These are phyloP conservation scores for Metalampra italica DNA, from an alignment of 2,888 invertebrate genomes.

Conservation along the genomic window DNA sequence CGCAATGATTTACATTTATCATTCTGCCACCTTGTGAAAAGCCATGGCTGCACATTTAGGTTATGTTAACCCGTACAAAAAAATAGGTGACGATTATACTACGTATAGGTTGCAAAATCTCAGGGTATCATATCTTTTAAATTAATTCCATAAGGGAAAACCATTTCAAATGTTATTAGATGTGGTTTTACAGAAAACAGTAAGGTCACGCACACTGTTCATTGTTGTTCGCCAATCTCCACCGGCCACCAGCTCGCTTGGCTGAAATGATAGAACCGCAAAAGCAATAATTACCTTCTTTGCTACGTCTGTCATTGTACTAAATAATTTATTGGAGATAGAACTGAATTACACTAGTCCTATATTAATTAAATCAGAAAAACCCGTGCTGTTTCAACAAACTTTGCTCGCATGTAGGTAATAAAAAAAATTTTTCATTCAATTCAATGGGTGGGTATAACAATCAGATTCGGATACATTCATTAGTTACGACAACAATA, in stretches of 20 bases:
- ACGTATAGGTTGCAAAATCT: not conserved
- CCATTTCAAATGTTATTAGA: slow-evolving; percentile 9
- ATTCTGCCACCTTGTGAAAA: not conserved
- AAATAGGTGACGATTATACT: not conserved
- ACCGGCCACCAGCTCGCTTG: slow-evolving; percentile 37
- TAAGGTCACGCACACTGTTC: slow-evolving; percentile 53
- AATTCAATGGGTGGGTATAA: no score
- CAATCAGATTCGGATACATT: slow-evolving; percentile 32
- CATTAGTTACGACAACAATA: slow-evolving; percentile 9
- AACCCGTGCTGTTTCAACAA: slow-evolving; percentile 27
- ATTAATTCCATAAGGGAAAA: not conserved
- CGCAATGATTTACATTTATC: not conserved
- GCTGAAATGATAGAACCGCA: slow-evolving; percentile 20
- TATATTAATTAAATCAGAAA: slow-evolving; percentile 24
- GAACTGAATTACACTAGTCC: slow-evolving; percentile 21
- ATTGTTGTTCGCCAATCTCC: slow-evolving; percentile 46
- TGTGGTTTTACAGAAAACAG: slow-evolving; percentile 22
- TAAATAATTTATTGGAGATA: slow-evolving; percentile 24
- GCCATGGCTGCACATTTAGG: slow-evolving; percentile 41
- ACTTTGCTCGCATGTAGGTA: slow-evolving; percentile 28
- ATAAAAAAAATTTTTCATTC: slow-evolving; percentile 37
- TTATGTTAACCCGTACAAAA: slow-evolving; percentile 36
- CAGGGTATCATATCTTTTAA: not conserved
- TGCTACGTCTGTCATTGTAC: slow-evolving; percentile 67
- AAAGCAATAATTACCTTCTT: slow-evolving; percentile 57